Evolutionary conservation across 2,113 vertebrate species (phyloP), one percentile per base, ranked within the genome.

Genomic region (Paramormyrops kingsleyae): DNA sequence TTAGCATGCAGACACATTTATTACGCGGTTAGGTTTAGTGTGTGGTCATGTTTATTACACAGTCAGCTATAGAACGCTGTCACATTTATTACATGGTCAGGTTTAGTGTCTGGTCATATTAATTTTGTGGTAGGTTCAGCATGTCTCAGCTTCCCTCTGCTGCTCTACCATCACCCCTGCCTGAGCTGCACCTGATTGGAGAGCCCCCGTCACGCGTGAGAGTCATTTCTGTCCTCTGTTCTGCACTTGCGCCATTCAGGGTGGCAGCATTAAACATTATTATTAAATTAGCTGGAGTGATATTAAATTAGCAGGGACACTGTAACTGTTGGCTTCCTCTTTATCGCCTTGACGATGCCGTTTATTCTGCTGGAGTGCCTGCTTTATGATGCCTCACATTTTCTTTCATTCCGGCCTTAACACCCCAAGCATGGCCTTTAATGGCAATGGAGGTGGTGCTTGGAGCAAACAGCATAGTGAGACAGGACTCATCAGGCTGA

Each of bases 171-270:
- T 8, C 2, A 0, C 42, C 56, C 44, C 59, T 47, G n/a, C 31
- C 47, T n/a, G n/a, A 24, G 46, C 49, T 17, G 70, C 7, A 19
- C 9, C 74, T n/a, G 10, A 42, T n/a, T 9, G 19, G 47, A 42
- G 27, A 35, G 21, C 74, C 21, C n/a, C 52, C 12, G 47, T 42
- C 10, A 53, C 91, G 87, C 24, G 94, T 90, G 91, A 91, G 83
- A 59, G 88, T 92, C 90, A 96, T 94, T 93, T 94, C 93, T 93
- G 89, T 92, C 88, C 91, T 90, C 89, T 91, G 90, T 91, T 91
- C 90, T 92, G 92, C 93, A 94, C 95, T 95, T 92, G 93, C 56
- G 80, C 88, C 93, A 94, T 95, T 94, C 93, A 56, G 39, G 31
- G 83, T 84, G 83, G 42, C 21, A 84, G 83, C 39, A 47, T 84